Base-by-base conservation (phyloP, 2,113 vertebrate species). In the Trematocara macrostoma region DNA sequence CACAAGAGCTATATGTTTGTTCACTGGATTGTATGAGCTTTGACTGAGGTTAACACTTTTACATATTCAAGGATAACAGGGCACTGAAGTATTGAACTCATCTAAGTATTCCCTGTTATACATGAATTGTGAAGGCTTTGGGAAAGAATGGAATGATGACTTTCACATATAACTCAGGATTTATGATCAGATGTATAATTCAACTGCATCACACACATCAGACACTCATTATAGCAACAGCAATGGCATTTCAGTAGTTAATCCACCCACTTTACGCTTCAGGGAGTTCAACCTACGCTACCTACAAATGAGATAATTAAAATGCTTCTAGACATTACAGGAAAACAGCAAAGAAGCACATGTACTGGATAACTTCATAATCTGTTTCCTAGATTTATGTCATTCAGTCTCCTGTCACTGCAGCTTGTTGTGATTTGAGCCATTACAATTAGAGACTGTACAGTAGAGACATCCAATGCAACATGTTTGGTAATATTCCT, bases 41-140 rank as follows among this genome's bases (percentile, higher is more conserved):
- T 11, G 10, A 53, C 15, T 74, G 67, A 88, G 80, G 90, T 88
- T 88, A 89, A 83, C 6, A 78, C 78, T 26, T 81, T 93, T 88
- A 90, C 57, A 84, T 85, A 88, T 92, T 91, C 88, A 84, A 89
- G 84, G 85, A 89, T 90, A 93, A 91, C 84, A 90, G 89, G 47
- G 52, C 85, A 87, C 81, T 92, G 64, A 71, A 83, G 15, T 81
- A 67, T 79, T 79, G 59, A 78, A 45, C 80, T 80, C 80, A 35
- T 31, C 71, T 78, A 84, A 45, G 61, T 80, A 82, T 80, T 78
- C 67, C 47, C 81, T 85, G 83, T 92, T 82, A 82, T 47, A 89
- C 87, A 82, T 15, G 38, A 69, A 61, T 86, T 79, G 56, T 15
- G 35, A 34, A 55, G 35, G 26, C 31, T 88, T 87, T 78, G 56